Conservation (phyloP, 2,888 invertebrate genomes). For the Helicoverpa assulta region DNA sequence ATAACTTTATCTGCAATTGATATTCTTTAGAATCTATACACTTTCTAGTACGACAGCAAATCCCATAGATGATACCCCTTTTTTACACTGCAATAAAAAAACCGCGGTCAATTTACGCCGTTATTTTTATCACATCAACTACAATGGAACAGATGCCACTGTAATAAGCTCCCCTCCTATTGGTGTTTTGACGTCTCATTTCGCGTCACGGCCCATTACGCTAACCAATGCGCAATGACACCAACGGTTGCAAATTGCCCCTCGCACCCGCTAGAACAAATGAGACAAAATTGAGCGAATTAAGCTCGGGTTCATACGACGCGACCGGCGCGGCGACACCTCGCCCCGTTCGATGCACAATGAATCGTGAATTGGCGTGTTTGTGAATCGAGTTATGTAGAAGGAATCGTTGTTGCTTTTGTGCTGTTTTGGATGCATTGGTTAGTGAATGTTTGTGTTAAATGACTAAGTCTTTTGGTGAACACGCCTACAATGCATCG, state of each 20-base stretch:
- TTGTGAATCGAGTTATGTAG: neutral
- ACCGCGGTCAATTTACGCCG: neutral
- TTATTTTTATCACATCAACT: neutral
- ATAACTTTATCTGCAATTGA: neutral
- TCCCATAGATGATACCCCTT: too few relatives aligned
- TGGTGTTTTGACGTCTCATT: slow-evolving; percentile 62
- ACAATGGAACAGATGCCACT: slow-evolving; percentile 23
- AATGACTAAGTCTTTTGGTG: too few relatives aligned
- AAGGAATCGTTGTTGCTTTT: neutral
- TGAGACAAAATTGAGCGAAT: slow-evolving; percentile 64
- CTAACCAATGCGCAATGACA: slow-evolving; percentile 62
- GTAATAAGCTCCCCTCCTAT: slow-evolving; percentile 37
- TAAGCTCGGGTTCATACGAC: slow-evolving; percentile 57
- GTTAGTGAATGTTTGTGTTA: too few relatives aligned
- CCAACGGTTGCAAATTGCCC: slow-evolving; percentile 62
- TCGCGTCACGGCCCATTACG: slow-evolving; percentile 64
- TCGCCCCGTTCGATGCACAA: slow-evolving; percentile 28
- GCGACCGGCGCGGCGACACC: too few relatives aligned
- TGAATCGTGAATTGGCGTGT: too few relatives aligned
- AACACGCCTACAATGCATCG: too few relatives aligned
- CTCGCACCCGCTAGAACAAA: slow-evolving; percentile 70
- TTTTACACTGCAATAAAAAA: neutral
- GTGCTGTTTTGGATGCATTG: too few relatives aligned
- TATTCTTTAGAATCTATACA: too few relatives aligned
- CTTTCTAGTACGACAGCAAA: too few relatives aligned